Evolutionary conservation across 2,888 invertebrate genomes (phyloP).

Genomic region (Drosophila mimetica): DNA sequence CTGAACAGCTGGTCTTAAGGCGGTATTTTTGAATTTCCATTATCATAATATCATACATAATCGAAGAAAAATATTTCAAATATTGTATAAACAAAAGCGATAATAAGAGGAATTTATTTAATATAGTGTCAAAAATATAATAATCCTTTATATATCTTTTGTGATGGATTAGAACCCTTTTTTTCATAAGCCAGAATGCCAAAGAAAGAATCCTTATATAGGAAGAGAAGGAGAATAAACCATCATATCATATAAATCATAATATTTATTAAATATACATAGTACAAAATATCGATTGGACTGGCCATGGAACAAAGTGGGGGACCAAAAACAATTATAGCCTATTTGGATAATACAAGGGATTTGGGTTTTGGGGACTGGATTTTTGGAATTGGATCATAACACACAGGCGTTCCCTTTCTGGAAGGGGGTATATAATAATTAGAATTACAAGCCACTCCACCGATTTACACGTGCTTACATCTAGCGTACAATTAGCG

Average conservation of each 20-base stretch:
- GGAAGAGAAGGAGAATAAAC: neutral
- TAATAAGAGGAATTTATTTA: no score
- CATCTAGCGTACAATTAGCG: slow-evolving; percentile 23
- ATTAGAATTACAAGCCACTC: slow-evolving; percentile 11
- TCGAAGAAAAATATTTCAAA: no score
- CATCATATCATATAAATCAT: slow-evolving; percentile 14
- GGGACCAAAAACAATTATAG: slow-evolving; percentile 4
- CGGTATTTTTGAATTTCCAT: neutral
- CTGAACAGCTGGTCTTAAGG: neutral
- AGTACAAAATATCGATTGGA: slow-evolving; percentile 31
- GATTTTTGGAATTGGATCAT: neutral
- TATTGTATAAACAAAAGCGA: no score
- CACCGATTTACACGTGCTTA: slow-evolving; percentile 25
- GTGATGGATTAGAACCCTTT: no score
- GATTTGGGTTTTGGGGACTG: slow-evolving; percentile 13
- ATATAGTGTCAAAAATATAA: no score
- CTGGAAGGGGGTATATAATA: slow-evolving; percentile 1
- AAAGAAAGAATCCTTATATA: no score
- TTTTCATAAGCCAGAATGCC: no score
- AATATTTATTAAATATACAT: slow-evolving; percentile 35
- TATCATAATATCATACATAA: no score
- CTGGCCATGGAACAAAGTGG: slow-evolving; percentile 22
- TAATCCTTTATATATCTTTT: no score
- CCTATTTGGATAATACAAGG: slow-evolving; percentile 26
- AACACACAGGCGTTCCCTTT: neutral